phyloP scores from a whole-genome alignment of 2,113 vertebrate genomes.

The Trachemys scripta region DNA sequence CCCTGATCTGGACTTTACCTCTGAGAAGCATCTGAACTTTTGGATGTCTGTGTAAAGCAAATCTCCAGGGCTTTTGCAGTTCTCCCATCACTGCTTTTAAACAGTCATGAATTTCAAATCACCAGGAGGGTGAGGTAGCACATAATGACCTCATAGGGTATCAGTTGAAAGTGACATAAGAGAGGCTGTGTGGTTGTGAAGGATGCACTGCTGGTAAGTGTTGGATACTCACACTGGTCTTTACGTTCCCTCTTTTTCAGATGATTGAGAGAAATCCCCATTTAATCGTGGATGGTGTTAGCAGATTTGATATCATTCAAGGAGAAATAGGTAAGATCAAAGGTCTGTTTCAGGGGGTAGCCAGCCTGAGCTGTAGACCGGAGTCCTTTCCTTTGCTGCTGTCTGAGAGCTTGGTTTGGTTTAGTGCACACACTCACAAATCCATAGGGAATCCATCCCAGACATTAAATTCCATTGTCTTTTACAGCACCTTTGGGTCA shows the following conservation, averaged over 20 bases:
- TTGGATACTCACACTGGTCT: not conserved
- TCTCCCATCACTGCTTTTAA: not conserved
- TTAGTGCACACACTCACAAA: not conserved
- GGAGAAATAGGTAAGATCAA: conserved; percentile 76
- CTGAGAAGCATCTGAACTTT: not conserved
- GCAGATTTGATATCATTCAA: conserved; percentile 83
- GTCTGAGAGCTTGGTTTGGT: fast-evolving
- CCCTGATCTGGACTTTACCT: too few relatives aligned
- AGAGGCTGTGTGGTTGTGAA: not conserved
- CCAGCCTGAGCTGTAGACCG: not conserved
- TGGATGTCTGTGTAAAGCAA: not conserved
- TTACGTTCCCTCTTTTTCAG: conserved; percentile 64
- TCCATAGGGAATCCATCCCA: not conserved
- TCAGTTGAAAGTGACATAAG: not conserved
- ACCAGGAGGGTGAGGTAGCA: not conserved
- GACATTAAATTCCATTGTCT: not conserved
- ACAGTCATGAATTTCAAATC: not conserved
- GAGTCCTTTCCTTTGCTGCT: not conserved
- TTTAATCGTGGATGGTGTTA: conserved; percentile 76
- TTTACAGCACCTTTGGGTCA: not conserved
- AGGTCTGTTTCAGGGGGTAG: not conserved
- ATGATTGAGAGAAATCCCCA: conserved; percentile 53
- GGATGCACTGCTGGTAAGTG: not conserved
- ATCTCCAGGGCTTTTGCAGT: not conserved
- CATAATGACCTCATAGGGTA: not conserved